phyloP scores from a whole-genome alignment of 2,113 vertebrate genomes.

The Cathartes aura region DNA sequence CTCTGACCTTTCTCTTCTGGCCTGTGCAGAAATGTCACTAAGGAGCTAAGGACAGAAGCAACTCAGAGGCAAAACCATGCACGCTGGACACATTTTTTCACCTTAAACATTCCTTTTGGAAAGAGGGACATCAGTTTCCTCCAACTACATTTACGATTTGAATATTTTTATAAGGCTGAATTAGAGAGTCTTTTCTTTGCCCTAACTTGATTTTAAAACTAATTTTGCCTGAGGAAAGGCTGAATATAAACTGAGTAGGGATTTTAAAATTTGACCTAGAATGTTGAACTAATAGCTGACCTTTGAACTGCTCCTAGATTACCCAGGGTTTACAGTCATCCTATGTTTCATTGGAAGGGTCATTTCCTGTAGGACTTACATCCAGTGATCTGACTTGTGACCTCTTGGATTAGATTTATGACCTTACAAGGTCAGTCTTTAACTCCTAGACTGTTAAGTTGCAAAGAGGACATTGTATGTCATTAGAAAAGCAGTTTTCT shows the following conservation, averaged over 20 bases:
- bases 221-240: neutral
- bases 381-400: conserved; percentile 38
- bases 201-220: neutral
- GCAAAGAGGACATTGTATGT: neutral
- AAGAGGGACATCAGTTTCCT: neutral
- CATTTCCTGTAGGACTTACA: conserved; percentile 51
- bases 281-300: neutral
- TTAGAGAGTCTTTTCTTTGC: neutral
- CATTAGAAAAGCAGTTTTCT: neutral
- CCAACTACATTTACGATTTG: neutral
- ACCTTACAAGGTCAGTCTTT: conserved; percentile 23
- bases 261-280: neutral
- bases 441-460: neutral
- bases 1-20: neutral
- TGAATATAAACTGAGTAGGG: neutral
- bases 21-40: neutral
- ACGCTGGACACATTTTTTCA: neutral
- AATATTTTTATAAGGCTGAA: neutral
- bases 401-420: conserved; percentile 40
- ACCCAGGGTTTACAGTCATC: neutral
- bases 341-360: conserved; percentile 5
- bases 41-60: neutral
- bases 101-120: neutral
- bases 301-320: conserved; percentile 7
- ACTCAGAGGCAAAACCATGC: neutral